Percentiles rank a stretch among this genome's conserved stretches.
These are phyloP conservation scores for Pharmacophagus antenor DNA, from an alignment of 2,888 invertebrate genomes.

Conservation along the genomic window DNA sequence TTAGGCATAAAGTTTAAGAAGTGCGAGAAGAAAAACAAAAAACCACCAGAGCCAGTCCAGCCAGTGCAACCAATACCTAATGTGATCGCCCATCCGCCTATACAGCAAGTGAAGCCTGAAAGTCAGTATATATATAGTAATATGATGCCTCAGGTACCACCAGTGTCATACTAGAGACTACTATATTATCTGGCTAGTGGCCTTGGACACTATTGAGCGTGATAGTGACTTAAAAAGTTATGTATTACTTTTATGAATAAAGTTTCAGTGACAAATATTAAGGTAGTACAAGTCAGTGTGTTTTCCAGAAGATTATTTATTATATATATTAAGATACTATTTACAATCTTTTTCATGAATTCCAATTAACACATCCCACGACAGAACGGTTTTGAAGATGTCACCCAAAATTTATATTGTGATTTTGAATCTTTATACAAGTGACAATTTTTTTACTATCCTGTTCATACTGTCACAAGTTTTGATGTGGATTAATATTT, in stretches of 20 bases:
- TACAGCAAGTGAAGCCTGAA: constrained; percentile 55
- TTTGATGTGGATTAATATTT: too few relatives aligned
- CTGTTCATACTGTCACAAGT: too few relatives aligned
- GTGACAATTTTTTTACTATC: too few relatives aligned
- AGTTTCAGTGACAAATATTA: not conserved
- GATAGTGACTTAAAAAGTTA: not conserved
- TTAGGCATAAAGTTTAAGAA: constrained; percentile 75
- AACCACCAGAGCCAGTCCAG: constrained; percentile 55
- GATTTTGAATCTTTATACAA: too few relatives aligned
- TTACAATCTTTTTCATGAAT: too few relatives aligned
- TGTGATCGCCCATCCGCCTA: constrained; percentile 42
- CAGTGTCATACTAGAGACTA: constrained; percentile 57
- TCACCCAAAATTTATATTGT: too few relatives aligned
- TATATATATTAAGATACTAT: not conserved
- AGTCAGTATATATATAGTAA: constrained; percentile 67
- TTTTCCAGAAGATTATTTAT: not conserved
- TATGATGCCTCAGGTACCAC: constrained; percentile 70
- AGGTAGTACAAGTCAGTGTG: not conserved
- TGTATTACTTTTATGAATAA: not conserved
- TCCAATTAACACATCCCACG: too few relatives aligned
- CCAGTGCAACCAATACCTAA: constrained; percentile 42
- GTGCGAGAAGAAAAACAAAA: constrained; percentile 72
- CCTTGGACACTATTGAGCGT: not conserved
- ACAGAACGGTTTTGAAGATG: too few relatives aligned
- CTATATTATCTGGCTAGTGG: not conserved